Evolutionary conservation across 2,888 invertebrate species (phyloP), one percentile per base, ranked within the genome.

Genomic region (Habrosyne pyritoides): DNA sequence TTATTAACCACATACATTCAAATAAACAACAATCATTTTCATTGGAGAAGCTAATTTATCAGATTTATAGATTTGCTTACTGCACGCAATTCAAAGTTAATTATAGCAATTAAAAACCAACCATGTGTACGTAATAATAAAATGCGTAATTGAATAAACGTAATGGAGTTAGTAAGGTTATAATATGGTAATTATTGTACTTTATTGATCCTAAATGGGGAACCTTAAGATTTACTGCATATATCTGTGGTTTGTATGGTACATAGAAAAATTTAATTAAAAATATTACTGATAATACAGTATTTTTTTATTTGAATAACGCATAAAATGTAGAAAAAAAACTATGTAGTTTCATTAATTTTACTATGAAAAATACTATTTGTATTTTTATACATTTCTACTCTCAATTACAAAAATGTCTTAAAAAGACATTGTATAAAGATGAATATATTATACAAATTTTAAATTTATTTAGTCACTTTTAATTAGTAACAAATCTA

Each of bases 71-170:
- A 36, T 53, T 53, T 30, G 47, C 47, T 47, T 53, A 53, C 47
- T 53, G 46, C 47, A 53, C 53, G n/a, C 28, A 14, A 47, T 21
- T 46, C 26, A 52, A 36, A 52, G 54, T 47, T 52, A 55, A 55
- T 53, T 46, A 53, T 28, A 24, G 47, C 52, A 52, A 55, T 55
- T 55, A 55, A 47, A 55, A 48, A 21, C 21, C 30, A 22, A 52
- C 36, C 48, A 53, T 48, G 28, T 28, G 53, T 28, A 46, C 26
- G 10, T 24, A 42, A 42, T 24, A 42, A 53, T 47, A 47, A 33
- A 33, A 33, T 33, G 12, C 28, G 53, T 18, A 47, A 53, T 47
- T 28, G 46, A 53, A 53, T 53, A 46, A 47, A 26, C 18, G 28
- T 47, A 53, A 47, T 53, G 47, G 47, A 21, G 10, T 47, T 53